Base-by-base conservation (phyloP, 2,888 invertebrate species). In the Myopa testacea region DNA sequence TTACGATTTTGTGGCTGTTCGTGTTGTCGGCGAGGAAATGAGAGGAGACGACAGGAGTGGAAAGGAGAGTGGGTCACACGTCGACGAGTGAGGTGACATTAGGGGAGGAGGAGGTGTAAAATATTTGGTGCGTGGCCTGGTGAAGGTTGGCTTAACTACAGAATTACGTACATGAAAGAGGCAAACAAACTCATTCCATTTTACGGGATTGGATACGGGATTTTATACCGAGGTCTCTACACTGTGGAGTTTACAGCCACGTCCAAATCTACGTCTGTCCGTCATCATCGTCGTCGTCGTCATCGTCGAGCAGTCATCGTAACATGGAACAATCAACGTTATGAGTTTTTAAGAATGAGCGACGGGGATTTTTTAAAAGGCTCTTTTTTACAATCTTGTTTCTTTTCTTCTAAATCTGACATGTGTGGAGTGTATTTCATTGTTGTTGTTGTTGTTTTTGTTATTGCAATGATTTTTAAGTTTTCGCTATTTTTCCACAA, bases 181-280 rank as follows among this genome's bases (percentile, higher is more conserved):
- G 26, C 60, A 70, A 78, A 80, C 7, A 82, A 79, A 84, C 81
- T 84, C 85, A 85, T 85, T 85, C 82, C 85, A 86, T 86, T 86
- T 85, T 84, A 85, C 85, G 83, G 82, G 85, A 86, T 84, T 83
- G 84, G 84, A 85, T 86, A 85, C 69, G 73, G 63, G 76, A 60
- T 73, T 70, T 60, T 19, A 70, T 50, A 14, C 10, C 50, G 8
- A 14, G 1, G 26, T 26, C 37, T 38, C 14, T 37, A 8, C 38
- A 8, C 38, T 65, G 37, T 38, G 4, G 5, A 38, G 19, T 68
- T 38, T 68, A 60, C 69, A 19, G 40, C 12, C 14, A 72, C 69
- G 67, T 50, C 45, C 45, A 45, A 45, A 45, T 45, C 45, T 45
- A 55, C 73, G 19, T 52, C 16, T 45, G 50, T 67, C 74, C 74